A percentile compares a stretch with the other conserved stretches of the same genome.
These are phyloP conservation scores for Peromyscus polionotus DNA, from an alignment of 2,113 vertebrate species.

Conservation along the genomic window DNA sequence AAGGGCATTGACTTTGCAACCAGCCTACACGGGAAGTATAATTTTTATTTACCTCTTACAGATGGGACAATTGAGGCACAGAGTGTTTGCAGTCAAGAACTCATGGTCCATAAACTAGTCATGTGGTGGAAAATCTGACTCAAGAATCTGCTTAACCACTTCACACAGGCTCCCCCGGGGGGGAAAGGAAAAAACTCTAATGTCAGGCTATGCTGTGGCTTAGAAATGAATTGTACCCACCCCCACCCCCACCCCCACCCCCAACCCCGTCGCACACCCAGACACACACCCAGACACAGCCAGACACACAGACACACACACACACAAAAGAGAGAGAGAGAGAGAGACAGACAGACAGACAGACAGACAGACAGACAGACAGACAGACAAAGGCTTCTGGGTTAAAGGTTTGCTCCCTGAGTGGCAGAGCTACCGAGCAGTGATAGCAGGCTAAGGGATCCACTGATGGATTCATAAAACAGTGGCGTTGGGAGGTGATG, in stretches of 20 bases:
- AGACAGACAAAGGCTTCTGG: too few species aligned
- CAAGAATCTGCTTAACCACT: neutral
- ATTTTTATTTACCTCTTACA: neutral
- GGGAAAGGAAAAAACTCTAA: rapidly evolving
- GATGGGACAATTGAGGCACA: neutral
- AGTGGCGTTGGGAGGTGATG: too few species aligned
- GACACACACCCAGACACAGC: neutral
- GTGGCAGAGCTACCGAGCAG: neutral
- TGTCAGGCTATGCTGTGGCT: neutral
- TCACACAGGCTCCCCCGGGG: rapidly evolving
- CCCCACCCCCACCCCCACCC: neutral
- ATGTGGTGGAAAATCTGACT: neutral
- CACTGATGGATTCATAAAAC: neutral
- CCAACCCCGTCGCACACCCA: neutral
- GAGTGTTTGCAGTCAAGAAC: neutral
- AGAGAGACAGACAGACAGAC: too few species aligned
- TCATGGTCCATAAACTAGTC: neutral
- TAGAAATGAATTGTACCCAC: neutral
- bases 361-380: too few species aligned
- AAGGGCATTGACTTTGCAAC: neutral
- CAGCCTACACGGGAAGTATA: too few species aligned
- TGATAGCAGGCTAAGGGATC: neutral
- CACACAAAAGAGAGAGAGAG: too few species aligned
- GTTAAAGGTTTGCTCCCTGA: neutral
- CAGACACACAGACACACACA: neutral